Base-by-base conservation (phyloP, 1,140 invertebrate genomes). In the Triops longicaudatus region DNA sequence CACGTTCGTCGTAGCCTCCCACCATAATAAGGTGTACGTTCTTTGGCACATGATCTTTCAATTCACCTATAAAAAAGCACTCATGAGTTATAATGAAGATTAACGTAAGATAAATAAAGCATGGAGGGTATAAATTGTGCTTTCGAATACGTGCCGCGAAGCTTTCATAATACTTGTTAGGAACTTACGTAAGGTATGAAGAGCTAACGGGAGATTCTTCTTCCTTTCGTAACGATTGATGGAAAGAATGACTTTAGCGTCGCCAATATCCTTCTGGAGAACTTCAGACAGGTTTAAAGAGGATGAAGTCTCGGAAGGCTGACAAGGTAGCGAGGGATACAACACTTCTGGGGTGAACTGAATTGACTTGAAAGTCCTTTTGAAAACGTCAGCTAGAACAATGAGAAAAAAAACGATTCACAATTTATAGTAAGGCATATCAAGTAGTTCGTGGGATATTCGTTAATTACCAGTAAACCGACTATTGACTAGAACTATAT, bases 161-260 rank as follows among this genome's bases (percentile, higher is more conserved):
- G 14, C 14, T 63, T 63, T 14, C 44, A 22, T 1, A 41, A 5
- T 28, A n/a, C 41, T 63, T 27, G 1, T 27, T 4, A 28, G 22
- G n/a, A 94, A 85, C 78, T 90, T 84, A 81, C 90, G 88, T 76
- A 99, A 87, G 14, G 94, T 90, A 80, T 91, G 83, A 63, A 99
- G 85, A 0, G 96, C 95, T 22, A 99, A 83, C 22, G 86, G 85
- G 7, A 99, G 85, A 84, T 98, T 94, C 85, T 99, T 99, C 83
- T 99, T 99, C 12, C 94, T 88, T 83, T 99, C 98, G 85, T 96
- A 99, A 81, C 98, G 89, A 86, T 99, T 99, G 77, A 99, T 92
- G 0, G 97, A 99, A 1, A 99, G 84, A 81, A 73, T 85, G 79
- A 75, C 14, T 80, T 80, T 73, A 26, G 72, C 7, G 42, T 73